These are phyloP conservation scores for Lordiphosa collinella DNA, from an alignment of 1,140 invertebrate genomes.

Conservation along the genomic window DNA sequence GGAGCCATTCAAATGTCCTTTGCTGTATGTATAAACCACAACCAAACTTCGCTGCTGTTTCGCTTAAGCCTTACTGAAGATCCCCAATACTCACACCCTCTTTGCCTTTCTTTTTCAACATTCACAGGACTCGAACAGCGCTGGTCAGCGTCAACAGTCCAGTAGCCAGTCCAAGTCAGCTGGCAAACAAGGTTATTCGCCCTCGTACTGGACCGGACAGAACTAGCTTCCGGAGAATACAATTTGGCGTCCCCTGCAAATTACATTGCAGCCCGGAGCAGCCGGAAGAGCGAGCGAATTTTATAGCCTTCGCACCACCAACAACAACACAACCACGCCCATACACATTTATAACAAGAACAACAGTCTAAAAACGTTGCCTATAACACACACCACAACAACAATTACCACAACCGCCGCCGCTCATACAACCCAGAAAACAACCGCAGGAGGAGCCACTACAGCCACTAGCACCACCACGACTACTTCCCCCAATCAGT, in stretches of 20 bases:
- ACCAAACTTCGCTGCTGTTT: background rate
- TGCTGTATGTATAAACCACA: no score
- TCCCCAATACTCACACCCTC: background rate
- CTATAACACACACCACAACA: conserved; percentile 27
- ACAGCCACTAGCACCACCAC: conserved; percentile 18
- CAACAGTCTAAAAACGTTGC: conserved; percentile 43
- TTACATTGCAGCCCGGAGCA: conserved; percentile 30
- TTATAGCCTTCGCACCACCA: conserved; percentile 49
- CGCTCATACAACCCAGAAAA: conserved; percentile 7
- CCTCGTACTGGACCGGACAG: conserved; percentile 83
- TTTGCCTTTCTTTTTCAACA: conserved; percentile 2
- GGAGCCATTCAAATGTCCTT: no score
- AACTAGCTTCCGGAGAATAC: conserved; percentile 80
- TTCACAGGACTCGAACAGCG: conserved; percentile 84
- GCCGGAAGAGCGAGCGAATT: conserved; percentile 42
- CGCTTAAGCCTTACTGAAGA: background rate
- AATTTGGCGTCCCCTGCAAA: conserved; percentile 64
- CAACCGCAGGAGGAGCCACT: conserved; percentile 12
- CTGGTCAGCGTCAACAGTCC: conserved; percentile 84
- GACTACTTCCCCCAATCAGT: conserved; percentile 36
- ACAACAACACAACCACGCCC: conserved; percentile 39
- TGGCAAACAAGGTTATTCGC: conserved; percentile 84
- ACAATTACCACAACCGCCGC: conserved; percentile 31
- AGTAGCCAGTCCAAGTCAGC: conserved; percentile 85
- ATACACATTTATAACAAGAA: conserved; percentile 53